A percentile compares a stretch with the other conserved stretches of the same genome.
Evolutionary conservation across 2,888 invertebrate species (phyloP).

Genomic region (Clostera curtula): DNA sequence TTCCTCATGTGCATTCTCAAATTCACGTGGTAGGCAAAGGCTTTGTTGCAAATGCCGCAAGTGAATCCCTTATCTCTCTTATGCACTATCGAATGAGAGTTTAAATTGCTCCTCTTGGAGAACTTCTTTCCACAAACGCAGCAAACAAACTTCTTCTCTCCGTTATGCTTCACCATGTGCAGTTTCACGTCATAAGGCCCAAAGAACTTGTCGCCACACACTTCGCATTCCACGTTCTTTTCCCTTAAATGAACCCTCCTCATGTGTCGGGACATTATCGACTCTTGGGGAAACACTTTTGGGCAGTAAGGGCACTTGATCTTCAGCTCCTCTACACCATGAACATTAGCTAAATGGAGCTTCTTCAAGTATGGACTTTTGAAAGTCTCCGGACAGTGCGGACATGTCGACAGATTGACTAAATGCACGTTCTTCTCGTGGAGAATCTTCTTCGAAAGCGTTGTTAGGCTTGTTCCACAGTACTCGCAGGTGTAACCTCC

Average conservation of each 20-base stretch:
- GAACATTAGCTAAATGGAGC: slow-evolving; percentile 56
- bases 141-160: slow-evolving; percentile 73
- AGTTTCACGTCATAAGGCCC: slow-evolving; percentile 58
- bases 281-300: slow-evolving; percentile 66
- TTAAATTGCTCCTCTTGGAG: slow-evolving; percentile 75
- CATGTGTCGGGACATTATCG: slow-evolving; percentile 76
- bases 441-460: slow-evolving; percentile 56
- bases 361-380: slow-evolving; percentile 63
- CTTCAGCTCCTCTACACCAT: slow-evolving; percentile 59
- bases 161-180: slow-evolving; percentile 72
- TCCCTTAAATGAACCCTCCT: slow-evolving; percentile 71
- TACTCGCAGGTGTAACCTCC: slow-evolving; percentile 59
- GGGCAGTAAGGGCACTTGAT: slow-evolving; percentile 66
- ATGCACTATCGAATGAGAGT: slow-evolving; percentile 75
- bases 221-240: slow-evolving; percentile 61
- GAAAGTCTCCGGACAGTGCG: slow-evolving; percentile 58
- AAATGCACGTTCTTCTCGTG: slow-evolving; percentile 63
- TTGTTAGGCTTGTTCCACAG: slow-evolving; percentile 65
- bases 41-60: slow-evolving; percentile 71
- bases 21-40: slow-evolving; percentile 61
- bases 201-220: slow-evolving; percentile 63
- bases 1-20: slow-evolving; percentile 45
- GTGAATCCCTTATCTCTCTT: slow-evolving; percentile 63
- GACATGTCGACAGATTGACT: slow-evolving; percentile 51
- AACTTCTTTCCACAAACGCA: slow-evolving; percentile 76